A percentile compares a stretch with the other conserved stretches of the same genome.
These are phyloP conservation scores for Alviniconcha strummeri DNA, from an alignment of 2,888 invertebrate species.

Conservation along the genomic window DNA sequence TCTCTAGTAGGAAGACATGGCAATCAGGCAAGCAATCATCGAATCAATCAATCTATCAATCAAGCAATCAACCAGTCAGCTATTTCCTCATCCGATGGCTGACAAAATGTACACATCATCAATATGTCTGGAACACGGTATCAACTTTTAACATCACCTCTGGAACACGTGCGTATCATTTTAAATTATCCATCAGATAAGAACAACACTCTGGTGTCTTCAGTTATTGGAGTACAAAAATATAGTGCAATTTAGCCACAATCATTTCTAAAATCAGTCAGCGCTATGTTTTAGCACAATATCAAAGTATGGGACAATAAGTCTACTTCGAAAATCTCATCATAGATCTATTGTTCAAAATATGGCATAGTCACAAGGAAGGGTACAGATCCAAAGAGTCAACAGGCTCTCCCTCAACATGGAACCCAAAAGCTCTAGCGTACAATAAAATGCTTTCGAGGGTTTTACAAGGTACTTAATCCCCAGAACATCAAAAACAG, in stretches of 20 bases:
- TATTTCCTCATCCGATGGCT: not conserved
- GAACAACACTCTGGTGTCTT: not conserved
- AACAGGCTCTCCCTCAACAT: too few species aligned
- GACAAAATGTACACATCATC: too few species aligned
- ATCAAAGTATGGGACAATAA: not conserved
- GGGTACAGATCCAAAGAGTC: too few species aligned
- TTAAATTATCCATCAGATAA: not conserved
- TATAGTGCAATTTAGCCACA: constrained; percentile 20
- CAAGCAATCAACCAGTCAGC: not conserved
- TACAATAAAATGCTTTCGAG: too few species aligned
- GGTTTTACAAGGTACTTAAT: too few species aligned
- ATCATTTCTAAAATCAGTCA: not conserved
- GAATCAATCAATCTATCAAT: not conserved
- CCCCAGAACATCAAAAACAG: too few species aligned
- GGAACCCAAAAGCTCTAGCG: too few species aligned
- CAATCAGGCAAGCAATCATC: constrained; percentile 20
- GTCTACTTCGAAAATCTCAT: too few species aligned
- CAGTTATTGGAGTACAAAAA: constrained; percentile 25
- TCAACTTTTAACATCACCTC: not conserved
- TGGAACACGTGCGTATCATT: too few species aligned
- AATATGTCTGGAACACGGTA: not conserved
- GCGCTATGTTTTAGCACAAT: not conserved
- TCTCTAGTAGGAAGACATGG: constrained; percentile 29
- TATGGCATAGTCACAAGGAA: constrained; percentile 2
- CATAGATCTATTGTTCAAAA: not conserved